These are phyloP conservation scores for Schizotus pectinicornis DNA, from an alignment of 2,888 invertebrate genomes.

Conservation along the genomic window DNA sequence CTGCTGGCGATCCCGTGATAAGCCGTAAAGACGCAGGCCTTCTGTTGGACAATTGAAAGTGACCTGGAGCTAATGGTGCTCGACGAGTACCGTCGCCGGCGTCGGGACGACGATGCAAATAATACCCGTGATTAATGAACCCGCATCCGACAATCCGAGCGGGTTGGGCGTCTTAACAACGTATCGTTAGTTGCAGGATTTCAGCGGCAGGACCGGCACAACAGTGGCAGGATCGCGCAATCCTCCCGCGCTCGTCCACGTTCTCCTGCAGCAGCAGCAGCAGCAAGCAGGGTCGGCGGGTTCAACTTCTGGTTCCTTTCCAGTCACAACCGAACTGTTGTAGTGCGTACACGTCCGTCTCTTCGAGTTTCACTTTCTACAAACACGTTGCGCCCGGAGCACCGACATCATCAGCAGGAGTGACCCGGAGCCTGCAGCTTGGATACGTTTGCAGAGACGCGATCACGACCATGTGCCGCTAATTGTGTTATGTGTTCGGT, in stretches of 20 bases:
- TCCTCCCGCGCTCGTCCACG: slow-evolving; percentile 22
- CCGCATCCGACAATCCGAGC: too few relatives aligned
- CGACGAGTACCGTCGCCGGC: too few relatives aligned
- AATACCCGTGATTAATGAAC: too few relatives aligned
- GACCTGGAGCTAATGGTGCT: too few relatives aligned
- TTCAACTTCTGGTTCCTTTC: slow-evolving; percentile 2
- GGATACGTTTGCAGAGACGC: too few relatives aligned
- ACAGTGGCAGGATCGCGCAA: slow-evolving; percentile 25
- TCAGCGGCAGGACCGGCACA: slow-evolving; percentile 9
- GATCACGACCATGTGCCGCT: background rate
- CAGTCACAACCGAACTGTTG: slow-evolving; percentile 20
- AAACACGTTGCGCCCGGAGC: background rate
- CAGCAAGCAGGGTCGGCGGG: slow-evolving; percentile 14
- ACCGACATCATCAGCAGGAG: background rate
- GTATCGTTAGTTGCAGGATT: background rate
- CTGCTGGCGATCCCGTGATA: too few relatives aligned
- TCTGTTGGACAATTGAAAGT: too few relatives aligned
- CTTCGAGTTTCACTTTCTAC: slow-evolving; percentile 9
- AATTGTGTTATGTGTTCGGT: slow-evolving; percentile 7
- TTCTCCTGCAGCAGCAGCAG: slow-evolving; percentile 19
- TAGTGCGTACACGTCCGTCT: slow-evolving; percentile 1
- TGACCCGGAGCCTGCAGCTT: background rate
- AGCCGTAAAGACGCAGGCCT: too few relatives aligned
- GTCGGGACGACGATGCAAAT: too few relatives aligned
- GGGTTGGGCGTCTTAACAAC: background rate